Percentiles rank a stretch among this genome's conserved stretches.
Conservation (phyloP, 2,797 vertebrate genomes). For the Gymnothorax javanicus region DNA sequence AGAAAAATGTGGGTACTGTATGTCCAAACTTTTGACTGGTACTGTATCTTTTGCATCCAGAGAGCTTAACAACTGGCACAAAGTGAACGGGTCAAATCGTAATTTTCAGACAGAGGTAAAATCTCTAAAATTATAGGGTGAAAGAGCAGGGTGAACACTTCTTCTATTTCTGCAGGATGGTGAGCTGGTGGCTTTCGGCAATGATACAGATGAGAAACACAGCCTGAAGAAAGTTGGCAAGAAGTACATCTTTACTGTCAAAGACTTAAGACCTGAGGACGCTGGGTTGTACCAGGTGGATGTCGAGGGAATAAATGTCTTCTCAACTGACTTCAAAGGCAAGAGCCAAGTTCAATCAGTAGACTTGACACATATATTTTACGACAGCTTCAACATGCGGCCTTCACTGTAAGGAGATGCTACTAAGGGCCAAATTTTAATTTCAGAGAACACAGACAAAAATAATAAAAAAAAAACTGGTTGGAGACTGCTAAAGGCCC, state of each 20-base stretch:
- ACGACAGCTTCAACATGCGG: background rate
- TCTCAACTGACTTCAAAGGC: slow-evolving; percentile 83
- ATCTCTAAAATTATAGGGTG: background rate
- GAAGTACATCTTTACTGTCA: slow-evolving; percentile 74
- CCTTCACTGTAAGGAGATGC: background rate
- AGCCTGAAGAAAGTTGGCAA: slow-evolving; percentile 69
- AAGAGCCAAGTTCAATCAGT: slow-evolving; percentile 36
- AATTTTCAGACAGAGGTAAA: background rate
- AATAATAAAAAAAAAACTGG: background rate
- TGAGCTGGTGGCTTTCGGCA: slow-evolving; percentile 72
- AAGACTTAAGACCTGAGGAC: slow-evolving; percentile 78
- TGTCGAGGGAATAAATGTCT: slow-evolving; percentile 77
- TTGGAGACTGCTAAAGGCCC: too few species aligned
- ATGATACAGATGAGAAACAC: slow-evolving; percentile 71
- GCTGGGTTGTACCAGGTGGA: slow-evolving; percentile 83
- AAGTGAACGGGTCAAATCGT: background rate
- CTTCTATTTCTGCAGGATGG: slow-evolving; percentile 70
- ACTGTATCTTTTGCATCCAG: background rate
- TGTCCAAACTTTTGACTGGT: too few species aligned
- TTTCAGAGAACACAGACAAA: background rate
- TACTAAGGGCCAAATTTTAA: background rate
- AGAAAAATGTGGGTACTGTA: too few species aligned
- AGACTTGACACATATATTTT: background rate
- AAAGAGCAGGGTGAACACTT: background rate
- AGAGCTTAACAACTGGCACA: background rate